Percentiles rank a stretch among this genome's conserved stretches.
Evolutionary conservation across 2,888 invertebrate genomes (phyloP).

Genomic region (Trachelus tabidus): DNA sequence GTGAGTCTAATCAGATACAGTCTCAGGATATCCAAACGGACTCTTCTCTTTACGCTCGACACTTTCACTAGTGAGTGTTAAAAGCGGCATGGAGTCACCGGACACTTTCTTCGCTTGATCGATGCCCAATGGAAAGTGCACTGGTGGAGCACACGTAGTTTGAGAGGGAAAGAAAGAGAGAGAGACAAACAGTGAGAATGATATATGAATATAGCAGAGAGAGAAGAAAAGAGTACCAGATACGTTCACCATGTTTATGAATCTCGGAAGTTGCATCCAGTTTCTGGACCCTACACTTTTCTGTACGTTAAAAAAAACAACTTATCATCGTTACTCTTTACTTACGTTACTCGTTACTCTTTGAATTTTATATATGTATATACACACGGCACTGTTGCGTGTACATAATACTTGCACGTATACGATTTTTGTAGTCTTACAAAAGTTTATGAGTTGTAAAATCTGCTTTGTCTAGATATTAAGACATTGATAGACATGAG

Average conservation of each 20-base stretch:
- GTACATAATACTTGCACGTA: neutral
- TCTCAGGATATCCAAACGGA: neutral
- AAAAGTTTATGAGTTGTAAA: neutral
- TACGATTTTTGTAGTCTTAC: neutral
- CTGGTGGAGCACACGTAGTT: neutral
- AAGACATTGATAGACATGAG: neutral
- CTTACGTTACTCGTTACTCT: no score
- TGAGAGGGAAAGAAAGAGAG: no score
- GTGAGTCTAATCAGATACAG: neutral
- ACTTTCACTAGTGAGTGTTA: slow-evolving; percentile 61
- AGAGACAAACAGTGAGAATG: neutral
- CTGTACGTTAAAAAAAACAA: neutral
- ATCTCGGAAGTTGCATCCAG: no score
- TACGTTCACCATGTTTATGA: no score
- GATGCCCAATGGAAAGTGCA: slow-evolving; percentile 61
- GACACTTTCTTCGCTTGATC: slow-evolving; percentile 65
- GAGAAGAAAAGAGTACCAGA: no score
- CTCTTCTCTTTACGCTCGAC: slow-evolving; percentile 29
- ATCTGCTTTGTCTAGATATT: neutral
- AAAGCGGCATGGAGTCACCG: slow-evolving; percentile 47
- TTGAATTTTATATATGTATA: neutral
- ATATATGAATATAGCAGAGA: neutral
- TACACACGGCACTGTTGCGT: no score
- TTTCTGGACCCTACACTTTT: no score
- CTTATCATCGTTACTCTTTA: neutral